phyloP scores from a whole-genome alignment of 2,113 vertebrate genomes.

The Phalacrocorax brasilianus region DNA sequence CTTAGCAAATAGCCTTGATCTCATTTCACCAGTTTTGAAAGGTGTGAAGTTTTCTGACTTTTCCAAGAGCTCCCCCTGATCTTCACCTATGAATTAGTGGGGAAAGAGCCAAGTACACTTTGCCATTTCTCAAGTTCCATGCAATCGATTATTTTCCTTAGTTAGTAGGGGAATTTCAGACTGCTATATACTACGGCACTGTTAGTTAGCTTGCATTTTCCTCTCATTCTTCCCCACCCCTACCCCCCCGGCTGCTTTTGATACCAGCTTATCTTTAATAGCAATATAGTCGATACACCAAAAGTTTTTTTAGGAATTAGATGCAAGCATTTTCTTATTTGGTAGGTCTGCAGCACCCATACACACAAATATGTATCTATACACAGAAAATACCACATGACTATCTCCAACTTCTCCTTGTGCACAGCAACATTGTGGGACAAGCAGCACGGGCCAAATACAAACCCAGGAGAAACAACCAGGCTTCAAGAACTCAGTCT shows the following conservation, averaged over 20 bases:
- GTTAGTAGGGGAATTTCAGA: background rate
- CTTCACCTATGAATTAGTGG: background rate
- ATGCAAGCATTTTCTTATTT: background rate
- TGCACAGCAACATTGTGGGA: background rate
- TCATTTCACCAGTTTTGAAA: background rate
- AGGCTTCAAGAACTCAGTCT: background rate
- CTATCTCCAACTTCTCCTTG: background rate
- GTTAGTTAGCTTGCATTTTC: background rate
- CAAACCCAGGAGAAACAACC: background rate
- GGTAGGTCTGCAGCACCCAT: background rate
- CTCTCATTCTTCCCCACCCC: background rate
- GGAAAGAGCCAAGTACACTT: background rate
- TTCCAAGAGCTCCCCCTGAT: background rate
- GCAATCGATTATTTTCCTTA: background rate
- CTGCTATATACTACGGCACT: background rate
- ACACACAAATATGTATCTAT: accelerated
- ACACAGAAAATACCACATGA: background rate
- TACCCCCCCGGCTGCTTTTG: background rate
- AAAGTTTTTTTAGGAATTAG: background rate
- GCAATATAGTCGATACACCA: background rate
- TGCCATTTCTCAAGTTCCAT: background rate
- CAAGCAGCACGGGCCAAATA: background rate
- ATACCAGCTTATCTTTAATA: background rate
- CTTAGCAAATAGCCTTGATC: background rate
- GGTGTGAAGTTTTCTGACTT: background rate